These are phyloP conservation scores for Rhopilema esculentum DNA, from an alignment of 30 jellyfish, hydroid and myxozoan species.

Conservation along the genomic window DNA sequence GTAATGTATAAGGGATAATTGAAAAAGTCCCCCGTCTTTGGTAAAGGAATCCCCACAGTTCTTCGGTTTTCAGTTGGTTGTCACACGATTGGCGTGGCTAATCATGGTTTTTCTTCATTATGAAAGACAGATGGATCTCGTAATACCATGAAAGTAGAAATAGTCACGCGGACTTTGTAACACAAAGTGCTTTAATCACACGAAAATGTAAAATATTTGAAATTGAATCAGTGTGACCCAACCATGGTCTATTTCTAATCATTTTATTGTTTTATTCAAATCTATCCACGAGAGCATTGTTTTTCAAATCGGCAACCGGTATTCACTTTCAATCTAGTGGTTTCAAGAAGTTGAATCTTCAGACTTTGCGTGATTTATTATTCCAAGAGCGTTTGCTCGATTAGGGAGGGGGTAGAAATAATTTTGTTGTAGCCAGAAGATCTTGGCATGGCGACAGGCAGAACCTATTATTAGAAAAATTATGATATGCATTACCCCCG, in stretches of 20 bases:
- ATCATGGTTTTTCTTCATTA: conserved; percentile 51
- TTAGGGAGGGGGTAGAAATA: too few species aligned
- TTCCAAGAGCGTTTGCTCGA: background rate
- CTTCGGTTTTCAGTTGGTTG: conserved; percentile 6
- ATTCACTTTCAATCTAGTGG: background rate
- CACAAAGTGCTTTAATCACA: background rate
- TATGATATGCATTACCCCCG: too few species aligned
- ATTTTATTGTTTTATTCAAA: background rate
- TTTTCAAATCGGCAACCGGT: background rate
- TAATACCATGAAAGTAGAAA: conserved; percentile 26
- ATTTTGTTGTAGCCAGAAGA: too few species aligned
- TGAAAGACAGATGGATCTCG: conserved; percentile 39
- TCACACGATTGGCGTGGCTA: conserved; percentile 34
- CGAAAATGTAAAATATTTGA: background rate
- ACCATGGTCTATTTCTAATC: background rate
- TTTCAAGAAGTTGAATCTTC: background rate
- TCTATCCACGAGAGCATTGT: background rate
- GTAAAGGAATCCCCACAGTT: conserved; percentile 46
- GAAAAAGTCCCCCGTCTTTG: conserved; percentile 15
- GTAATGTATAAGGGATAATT: background rate
- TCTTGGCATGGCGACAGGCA: too few species aligned
- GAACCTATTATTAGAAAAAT: too few species aligned
- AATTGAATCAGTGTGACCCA: background rate
- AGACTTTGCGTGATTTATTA: background rate
- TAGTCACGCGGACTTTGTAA: conserved; percentile 16